Percentiles rank a stretch among this genome's conserved stretches.
Evolutionary conservation across 2,888 invertebrate species (phyloP).

Genomic region (Adineta ricciae): DNA sequence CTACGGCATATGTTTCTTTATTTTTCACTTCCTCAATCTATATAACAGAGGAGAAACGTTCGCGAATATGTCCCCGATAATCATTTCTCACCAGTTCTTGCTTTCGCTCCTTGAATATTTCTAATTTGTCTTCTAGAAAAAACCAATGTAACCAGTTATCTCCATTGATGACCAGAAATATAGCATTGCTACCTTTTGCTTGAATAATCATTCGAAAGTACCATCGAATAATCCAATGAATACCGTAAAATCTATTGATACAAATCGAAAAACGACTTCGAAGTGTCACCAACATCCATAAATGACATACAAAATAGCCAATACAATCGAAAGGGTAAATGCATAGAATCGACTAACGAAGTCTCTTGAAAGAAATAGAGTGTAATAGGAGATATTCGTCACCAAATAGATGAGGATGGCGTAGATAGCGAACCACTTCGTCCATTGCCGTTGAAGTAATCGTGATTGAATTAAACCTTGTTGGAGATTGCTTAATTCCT

Average conservation of each 20-base stretch:
- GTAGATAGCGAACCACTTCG: background rate
- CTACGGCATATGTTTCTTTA: background rate
- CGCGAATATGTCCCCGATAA: background rate
- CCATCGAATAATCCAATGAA: background rate
- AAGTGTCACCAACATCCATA: background rate
- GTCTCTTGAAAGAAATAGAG: background rate
- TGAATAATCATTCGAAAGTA: background rate
- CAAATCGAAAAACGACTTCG: no score
- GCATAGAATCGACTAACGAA: background rate
- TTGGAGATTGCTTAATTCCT: background rate
- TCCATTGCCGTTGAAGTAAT: background rate
- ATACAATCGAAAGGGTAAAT: background rate
- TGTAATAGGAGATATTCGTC: background rate
- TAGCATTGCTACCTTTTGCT: background rate
- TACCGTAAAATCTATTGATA: background rate
- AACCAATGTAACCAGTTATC: no score
- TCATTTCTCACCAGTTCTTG: background rate
- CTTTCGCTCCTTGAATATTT: background rate
- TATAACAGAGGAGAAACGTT: background rate
- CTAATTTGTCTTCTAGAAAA: background rate
- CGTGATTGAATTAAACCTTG: constrained; percentile 1
- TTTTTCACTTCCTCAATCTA: background rate
- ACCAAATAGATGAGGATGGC: background rate
- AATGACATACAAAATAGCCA: background rate
- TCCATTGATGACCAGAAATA: no score